Percentiles rank a stretch among this genome's conserved stretches.
Conservation (phyloP, 1,140 invertebrate genomes). For the Papilio machaon region DNA sequence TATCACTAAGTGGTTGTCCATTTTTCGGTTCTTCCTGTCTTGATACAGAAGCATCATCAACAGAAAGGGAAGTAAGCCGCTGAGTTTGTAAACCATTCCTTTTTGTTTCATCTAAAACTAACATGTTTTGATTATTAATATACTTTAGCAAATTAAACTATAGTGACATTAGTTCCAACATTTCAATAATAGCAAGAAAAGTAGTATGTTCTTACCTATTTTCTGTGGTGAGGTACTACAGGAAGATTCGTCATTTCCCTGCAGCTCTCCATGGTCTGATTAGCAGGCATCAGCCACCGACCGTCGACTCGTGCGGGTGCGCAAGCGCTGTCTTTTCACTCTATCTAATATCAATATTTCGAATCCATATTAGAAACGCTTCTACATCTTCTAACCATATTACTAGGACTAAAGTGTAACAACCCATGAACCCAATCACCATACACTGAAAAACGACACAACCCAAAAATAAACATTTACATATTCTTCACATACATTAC, state of each 20-base stretch:
- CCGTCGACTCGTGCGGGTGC: background rate
- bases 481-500: background rate
- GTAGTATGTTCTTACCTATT: background rate
- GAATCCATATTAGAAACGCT: background rate
- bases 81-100: background rate
- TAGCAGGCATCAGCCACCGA: background rate
- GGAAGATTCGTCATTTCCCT: background rate
- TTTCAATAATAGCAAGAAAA: background rate
- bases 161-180: background rate
- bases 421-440: background rate
- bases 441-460: conserved; percentile 5
- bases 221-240: background rate
- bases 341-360: background rate
- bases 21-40: background rate
- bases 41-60: background rate
- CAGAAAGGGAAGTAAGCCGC: background rate
- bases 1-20: too few relatives aligned
- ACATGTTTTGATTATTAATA: background rate
- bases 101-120: background rate
- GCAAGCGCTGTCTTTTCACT: background rate
- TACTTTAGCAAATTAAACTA: background rate
- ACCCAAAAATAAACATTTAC: conserved; percentile 1
- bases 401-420: conserved; percentile 3
- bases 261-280: background rate
- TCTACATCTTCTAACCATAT: conserved; percentile 2